Conservation (phyloP, 2,797 vertebrate genomes). For the Enteromius treurensis region DNA sequence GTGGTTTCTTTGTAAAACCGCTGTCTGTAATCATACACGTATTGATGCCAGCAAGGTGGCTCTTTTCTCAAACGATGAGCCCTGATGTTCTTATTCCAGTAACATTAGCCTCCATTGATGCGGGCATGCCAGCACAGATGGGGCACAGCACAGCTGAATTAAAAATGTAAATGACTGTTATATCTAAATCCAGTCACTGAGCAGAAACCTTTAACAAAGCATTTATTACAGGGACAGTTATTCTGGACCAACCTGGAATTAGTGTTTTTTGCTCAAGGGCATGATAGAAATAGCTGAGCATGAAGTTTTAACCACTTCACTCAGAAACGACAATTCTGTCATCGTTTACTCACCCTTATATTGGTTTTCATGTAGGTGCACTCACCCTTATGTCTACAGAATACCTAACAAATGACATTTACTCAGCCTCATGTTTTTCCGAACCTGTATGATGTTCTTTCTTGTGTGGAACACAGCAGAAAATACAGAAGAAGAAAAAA, state of each 20-base stretch:
- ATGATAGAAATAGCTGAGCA: not conserved
- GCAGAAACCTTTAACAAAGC: not conserved
- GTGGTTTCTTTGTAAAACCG: slow-evolving; percentile 24
- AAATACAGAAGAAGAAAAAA: not conserved
- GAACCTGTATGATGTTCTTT: not conserved
- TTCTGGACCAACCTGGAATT: not conserved
- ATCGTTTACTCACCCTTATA: not conserved
- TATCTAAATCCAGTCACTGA: slow-evolving; percentile 3
- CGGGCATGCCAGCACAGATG: slow-evolving; percentile 22
- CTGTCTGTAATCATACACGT: slow-evolving; percentile 29
- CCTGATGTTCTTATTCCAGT: slow-evolving; percentile 12
- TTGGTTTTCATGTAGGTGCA: not conserved
- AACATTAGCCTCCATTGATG: slow-evolving; percentile 18
- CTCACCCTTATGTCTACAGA: not conserved
- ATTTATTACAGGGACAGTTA: not conserved
- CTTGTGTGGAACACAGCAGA: not conserved
- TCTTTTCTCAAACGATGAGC: not conserved
- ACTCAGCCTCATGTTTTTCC: not conserved
- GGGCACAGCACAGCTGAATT: not conserved
- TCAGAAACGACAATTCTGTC: not conserved
- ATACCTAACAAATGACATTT: not conserved
- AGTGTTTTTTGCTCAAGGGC: slow-evolving; percentile 7
- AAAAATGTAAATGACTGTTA: slow-evolving; percentile 19
- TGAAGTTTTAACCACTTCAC: not conserved
- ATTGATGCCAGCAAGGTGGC: slow-evolving; percentile 36